Base-by-base conservation (phyloP, 92 coral and sea anemone species). In the Palythoa grandiflora region DNA sequence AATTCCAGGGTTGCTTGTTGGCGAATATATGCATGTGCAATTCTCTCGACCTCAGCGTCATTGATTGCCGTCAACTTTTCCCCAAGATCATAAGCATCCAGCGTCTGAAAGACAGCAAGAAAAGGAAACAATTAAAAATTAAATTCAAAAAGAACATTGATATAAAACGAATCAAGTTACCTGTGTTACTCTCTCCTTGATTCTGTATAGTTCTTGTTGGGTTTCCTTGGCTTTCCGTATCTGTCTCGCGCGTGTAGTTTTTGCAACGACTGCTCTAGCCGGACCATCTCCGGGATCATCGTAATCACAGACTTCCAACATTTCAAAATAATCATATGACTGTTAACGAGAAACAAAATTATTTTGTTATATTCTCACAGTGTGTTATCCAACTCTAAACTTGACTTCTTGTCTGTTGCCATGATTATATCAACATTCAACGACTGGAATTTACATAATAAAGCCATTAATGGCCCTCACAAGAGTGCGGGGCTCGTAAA, bases 1-100 rank as follows among this genome's bases (percentile, higher is more conserved):
- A 97, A 97, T 87, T 97, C 99, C 90, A 97, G 71, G 68, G 93
- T 94, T 72, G 99, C 97, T 85, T 97, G 97, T 20, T 97, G 96
- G 57, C 95, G 89, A 70, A 97, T 93, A 71, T 88, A 97, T 21
- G 93, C 96, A 54, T 95, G 94, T 17, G 98, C 94, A 54, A 94
- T 92, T 35, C 94, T 93, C 68, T 97, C 95, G 2, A 97, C 96
- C 70, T 95, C 94, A 57, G 89, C 88, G 47, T 91, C 90, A 68
- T 95, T 94, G 3, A 88, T 89, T 14, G 92, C 89, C 2, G 88
- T 83, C 55, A 97, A 87, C 78, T 94, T 93, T 83, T 97, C 98
- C 60, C 96, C 93, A 44, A 95, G 89, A 90, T 97, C 99, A 87
- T 97, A 97, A 2, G 99, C 95, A 87, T 94, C 98, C 61, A 97